Base-by-base conservation (phyloP, 1,140 invertebrate genomes). In the Zaprionus ghesquierei region DNA sequence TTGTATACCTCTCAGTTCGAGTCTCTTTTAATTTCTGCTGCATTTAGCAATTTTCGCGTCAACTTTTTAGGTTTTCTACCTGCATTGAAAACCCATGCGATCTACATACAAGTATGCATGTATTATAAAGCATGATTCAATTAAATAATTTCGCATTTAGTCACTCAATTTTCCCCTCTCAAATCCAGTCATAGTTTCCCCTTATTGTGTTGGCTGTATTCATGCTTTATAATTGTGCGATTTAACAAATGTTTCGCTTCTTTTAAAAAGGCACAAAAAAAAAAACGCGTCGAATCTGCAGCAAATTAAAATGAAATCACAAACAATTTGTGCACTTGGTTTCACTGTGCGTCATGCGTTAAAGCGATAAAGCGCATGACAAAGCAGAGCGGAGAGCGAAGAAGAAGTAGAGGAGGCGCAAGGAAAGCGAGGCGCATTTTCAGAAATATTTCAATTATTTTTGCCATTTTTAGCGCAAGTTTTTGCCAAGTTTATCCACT, bases 401-500 rank as follows among this genome's bases (percentile, higher is more conserved):
- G 31, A 4, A 33, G 31, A 13, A 2, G 27, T 6, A 12, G 12
- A 4, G 12, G 0, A 33, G n/a, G n/a, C n/a, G n/a, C n/a, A n/a
- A n/a, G n/a, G n/a, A n/a, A n/a, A n/a, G n/a, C n/a, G n/a, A n/a
- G n/a, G n/a, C n/a, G n/a, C n/a, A n/a, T n/a, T 33, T 41, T 41
- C 35, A 41, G 35, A 41, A 15, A 41, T 41, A 41, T 41, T 41
- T 41, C 35, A 41, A 41, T 41, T 41, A 18, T 41, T 41, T 41
- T 41, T 33, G 31, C 35, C 5, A 15, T 38, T 38, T 41, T 41
- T n/a, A 33, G 31, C 31, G 31, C 10, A 12, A 15, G 15, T 41
- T n/a, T n/a, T n/a, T 41, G 44, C 18, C n/a, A n/a, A n/a, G n/a
- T 9, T 60, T 56, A 56, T 18, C 33, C 58, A 69, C 29, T 53